These are phyloP conservation scores for Phasianus colchicus DNA, from an alignment of 2,113 vertebrate genomes.

Conservation along the genomic window DNA sequence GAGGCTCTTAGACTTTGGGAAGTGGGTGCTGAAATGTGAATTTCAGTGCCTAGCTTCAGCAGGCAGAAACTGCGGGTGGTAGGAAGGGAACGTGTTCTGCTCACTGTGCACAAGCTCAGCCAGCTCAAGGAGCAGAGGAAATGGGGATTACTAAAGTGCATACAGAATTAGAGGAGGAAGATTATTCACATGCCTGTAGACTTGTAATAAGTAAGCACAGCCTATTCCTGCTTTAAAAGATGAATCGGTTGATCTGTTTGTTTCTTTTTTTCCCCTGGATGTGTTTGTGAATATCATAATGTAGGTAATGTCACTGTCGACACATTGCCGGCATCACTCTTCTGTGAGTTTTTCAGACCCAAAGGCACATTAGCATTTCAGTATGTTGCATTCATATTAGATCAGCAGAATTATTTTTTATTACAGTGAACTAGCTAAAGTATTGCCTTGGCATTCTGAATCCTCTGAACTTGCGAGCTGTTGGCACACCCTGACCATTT, in stretches of 20 bases:
- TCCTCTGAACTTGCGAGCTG: not conserved
- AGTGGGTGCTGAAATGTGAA: not conserved
- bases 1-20: not conserved
- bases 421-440: not conserved
- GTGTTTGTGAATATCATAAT: not conserved
- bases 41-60: not conserved
- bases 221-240: conserved; percentile 18
- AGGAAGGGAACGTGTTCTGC: not conserved
- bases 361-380: conserved; percentile 35
- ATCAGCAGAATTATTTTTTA: conserved; percentile 27
- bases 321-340: not conserved
- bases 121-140: conserved; percentile 5
- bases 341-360: conserved; percentile 26
- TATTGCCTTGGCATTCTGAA: not conserved
- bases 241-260: not conserved
- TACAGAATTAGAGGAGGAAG: conserved; percentile 22
- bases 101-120: not conserved
- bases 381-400: not conserved
- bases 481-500: not conserved
- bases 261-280: not conserved
- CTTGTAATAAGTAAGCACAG: conserved; percentile 34
- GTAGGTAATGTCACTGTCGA: not conserved
- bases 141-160: not conserved
- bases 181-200: conserved; percentile 16
- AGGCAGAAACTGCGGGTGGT: not conserved